Base-by-base conservation (phyloP, 2,888 invertebrate species). In the Globia sparganii region DNA sequence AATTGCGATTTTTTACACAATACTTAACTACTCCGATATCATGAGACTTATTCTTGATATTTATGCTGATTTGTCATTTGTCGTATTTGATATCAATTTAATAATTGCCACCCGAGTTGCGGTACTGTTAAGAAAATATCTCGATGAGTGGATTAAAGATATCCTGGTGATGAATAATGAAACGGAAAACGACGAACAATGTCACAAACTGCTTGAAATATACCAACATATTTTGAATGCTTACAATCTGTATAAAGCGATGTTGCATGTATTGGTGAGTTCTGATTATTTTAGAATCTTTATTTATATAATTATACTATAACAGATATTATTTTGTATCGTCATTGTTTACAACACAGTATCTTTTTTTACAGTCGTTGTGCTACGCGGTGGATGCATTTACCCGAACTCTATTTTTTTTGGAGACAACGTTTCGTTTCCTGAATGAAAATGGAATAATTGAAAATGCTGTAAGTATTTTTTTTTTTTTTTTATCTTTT, bases 261-360 rank as follows among this genome's bases (percentile, higher is more conserved):
- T 64, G 37, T 79, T 62, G 4, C 43, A 62, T 25, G 25, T 56
- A 4, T 25, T 68, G 73, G 78, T 79, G n/a, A 73, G 78, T 76
- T 28, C 2, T 25, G 4, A 18, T 11, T n/a, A 15, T 37, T 53
- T 34, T 21, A n/a, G 8, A 46, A 31, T 9, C 6, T 6, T 31
- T 43, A 46, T 46, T 18, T 46, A 15, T 46, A 18, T 46, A 37
- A 37, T 37, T 37, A 37, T 37, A 37, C 37, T 37, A 37, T 37
- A 37, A 37, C 37, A 37, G 37, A 37, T 1, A 37, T 37, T 37
- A 37, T 37, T 8, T 37, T 9, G 8, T 37, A n/a, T n/a, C n/a
- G n/a, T n/a, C n/a, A n/a, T n/a, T n/a, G n/a, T n/a, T n/a, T n/a
- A n/a, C n/a, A n/a, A n/a, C n/a, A n/a, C n/a, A n/a, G n/a, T n/a